Base-by-base conservation (phyloP, 2,113 vertebrate species). In the Mirza zaza region DNA sequence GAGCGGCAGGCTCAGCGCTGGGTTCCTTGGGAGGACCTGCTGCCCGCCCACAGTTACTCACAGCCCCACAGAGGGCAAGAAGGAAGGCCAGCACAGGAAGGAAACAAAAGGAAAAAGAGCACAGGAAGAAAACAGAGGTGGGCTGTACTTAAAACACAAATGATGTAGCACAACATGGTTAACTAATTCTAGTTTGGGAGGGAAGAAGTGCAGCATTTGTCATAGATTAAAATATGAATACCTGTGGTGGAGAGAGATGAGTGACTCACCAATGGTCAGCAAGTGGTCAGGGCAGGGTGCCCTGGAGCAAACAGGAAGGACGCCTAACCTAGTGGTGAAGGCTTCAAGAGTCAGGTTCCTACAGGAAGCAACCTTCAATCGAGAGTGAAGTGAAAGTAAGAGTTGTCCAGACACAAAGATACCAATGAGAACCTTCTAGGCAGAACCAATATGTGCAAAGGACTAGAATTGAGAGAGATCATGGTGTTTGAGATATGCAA, bases 1-100 rank as follows among this genome's bases (percentile, higher is more conserved):
- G 36, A 12, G 25, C 36, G 3, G 4, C 61, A 15, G 45, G n/a
- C 45, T 65, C 20, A 4, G 52, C 0, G 14, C 71, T 20, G 8
- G 39, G 39, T 17, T n/a, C 65, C 48, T n/a, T 25, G 29, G 34
- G 68, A 81, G 18, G 11, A 29, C 81, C 81, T 34, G 10, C 32
- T 42, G 18, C 17, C 39, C 65, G 25, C 65, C 32, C 5, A 0
- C 25, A 15, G 48, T 13, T 71, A 57, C 27, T 73, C 90, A 21
- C 32, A 15, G 23, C 8, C 3, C 59, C 81, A 59, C 11, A 23
- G 61, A 68, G 17, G 70, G 36, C 3, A 68, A 50, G 17, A 9
- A 77, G 61, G 39, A 55, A 68, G 50, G 42, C 29, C 39, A 39
- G 14, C 25, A 52, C 0, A 1, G 15, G 14, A 52, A 73, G 32